Evolutionary conservation across 1,140 invertebrate genomes (phyloP).

Genomic region (Micrasema minimum): DNA sequence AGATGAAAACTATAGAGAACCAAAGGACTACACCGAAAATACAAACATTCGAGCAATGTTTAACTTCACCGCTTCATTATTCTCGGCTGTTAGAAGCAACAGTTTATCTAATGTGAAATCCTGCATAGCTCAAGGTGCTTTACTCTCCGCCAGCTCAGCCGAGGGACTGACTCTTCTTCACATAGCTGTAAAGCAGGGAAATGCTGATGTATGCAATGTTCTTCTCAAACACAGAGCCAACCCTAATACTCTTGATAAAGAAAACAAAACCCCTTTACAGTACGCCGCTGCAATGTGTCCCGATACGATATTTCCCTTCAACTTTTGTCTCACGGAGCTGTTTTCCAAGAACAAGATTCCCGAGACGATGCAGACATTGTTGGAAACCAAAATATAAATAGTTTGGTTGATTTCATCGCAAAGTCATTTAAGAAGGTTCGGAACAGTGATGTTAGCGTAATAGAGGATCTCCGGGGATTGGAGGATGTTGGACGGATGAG

Average conservation of each 20-base stretch:
- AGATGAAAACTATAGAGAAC: background rate
- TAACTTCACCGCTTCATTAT: background rate
- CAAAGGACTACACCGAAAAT: background rate
- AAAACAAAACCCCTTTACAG: background rate
- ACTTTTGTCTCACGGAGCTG: no score
- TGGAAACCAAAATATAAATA: no score
- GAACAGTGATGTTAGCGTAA: no score
- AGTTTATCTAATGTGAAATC: background rate
- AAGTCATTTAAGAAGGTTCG: no score
- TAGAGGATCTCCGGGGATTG: no score
- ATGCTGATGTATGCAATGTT: background rate
- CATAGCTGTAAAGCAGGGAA: background rate
- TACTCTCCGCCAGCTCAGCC: background rate
- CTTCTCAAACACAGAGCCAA: constrained; percentile 15
- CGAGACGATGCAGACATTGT: no score
- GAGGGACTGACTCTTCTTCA: background rate
- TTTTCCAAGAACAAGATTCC: no score
- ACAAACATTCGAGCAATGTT: background rate
- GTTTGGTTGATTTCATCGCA: no score
- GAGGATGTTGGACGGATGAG: background rate
- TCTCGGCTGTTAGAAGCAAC: background rate
- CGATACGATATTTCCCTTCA: background rate
- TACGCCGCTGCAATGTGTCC: constrained; percentile 4
- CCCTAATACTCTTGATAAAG: background rate
- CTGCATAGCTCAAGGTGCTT: background rate